These are phyloP conservation scores for Etheostoma perlongum DNA, from an alignment of 2,797 vertebrate species.

Conservation along the genomic window DNA sequence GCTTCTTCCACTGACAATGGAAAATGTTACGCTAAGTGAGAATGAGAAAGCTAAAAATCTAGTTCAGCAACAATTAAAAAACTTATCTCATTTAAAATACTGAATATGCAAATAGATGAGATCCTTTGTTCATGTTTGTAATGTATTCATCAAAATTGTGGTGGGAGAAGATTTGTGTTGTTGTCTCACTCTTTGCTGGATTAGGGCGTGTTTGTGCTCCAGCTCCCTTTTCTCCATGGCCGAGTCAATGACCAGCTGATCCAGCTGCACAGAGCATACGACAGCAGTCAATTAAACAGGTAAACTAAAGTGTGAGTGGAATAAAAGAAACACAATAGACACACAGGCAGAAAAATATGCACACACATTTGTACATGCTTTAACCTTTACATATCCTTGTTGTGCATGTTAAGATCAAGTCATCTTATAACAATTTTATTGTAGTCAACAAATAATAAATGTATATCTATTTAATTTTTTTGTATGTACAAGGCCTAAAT, in stretches of 20 bases:
- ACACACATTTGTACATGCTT: neutral
- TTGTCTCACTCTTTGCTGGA: slow-evolving; percentile 93
- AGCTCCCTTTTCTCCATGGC: slow-evolving; percentile 96
- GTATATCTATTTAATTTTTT: neutral
- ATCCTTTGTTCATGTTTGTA: neutral
- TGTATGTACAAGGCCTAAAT: neutral
- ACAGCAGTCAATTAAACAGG: slow-evolving; percentile 14
- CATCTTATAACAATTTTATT: neutral
- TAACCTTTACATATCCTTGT: neutral
- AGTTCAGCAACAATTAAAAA: neutral
- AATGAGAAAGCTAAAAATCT: slow-evolving; percentile 2
- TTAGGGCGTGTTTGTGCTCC: slow-evolving; percentile 96
- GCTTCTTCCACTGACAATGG: neutral
- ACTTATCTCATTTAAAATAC: neutral
- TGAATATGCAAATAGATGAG: neutral
- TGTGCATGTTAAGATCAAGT: neutral
- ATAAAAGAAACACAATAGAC: neutral
- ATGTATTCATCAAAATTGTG: neutral
- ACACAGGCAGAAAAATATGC: neutral
- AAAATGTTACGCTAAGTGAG: neutral
- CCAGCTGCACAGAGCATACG: slow-evolving; percentile 85
- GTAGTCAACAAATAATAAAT: neutral
- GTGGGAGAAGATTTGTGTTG: neutral
- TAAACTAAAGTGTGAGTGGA: neutral
- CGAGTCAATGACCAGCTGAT: slow-evolving; percentile 98